Evolutionary conservation across 2,113 vertebrate genomes (phyloP), one percentile per base, ranked within the genome.

Genomic region (Myrmecobius fasciatus): DNA sequence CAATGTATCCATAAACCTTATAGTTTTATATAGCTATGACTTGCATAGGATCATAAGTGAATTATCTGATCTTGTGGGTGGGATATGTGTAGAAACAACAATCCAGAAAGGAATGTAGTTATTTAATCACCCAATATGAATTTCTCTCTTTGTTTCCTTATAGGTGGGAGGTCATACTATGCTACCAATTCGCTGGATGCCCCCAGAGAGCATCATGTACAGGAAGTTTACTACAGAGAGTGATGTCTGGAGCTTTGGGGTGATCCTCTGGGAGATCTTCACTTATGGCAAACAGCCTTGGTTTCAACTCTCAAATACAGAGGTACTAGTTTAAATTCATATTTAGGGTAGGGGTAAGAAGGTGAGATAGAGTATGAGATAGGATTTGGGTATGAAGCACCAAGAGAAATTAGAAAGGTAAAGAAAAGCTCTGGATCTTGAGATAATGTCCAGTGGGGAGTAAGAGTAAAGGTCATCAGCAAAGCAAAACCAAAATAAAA

Each of bases 181-280:
- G 99, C 99, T 99, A 95, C 99, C 99, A 75, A 99, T 99, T 89
- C 99, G 99, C 95, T 99, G 99, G 99, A 99, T 99, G 99, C 99
- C 99, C 31, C 99, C 99, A 0, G 99, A 99, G 97, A 99, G 99
- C 98, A 99, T 99, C 98, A 99, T 99, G 99, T 99, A 99, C 98
- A 98, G 99, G 98, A 99, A 99, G 97, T 99, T 99, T 98, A 99
- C 99, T 51, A 99, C 99, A 0, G 99, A 99, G 98, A 99, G 99
- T 0, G 99, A 99, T 0, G 99, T 99, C 90, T 99, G 99, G 99
- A 99, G 99, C 98, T 99, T 99, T 2, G 99, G 99, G 94, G 99
- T 99, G 96, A 99, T 99, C 97, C 99, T 99, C 95, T 99, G 99
- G 99, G 99, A 99, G 98, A 99, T 99, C 98, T 99, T 99, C 98